These are phyloP conservation scores for Mastomys coucha DNA, from an alignment of 2,113 vertebrate genomes.

Conservation along the genomic window DNA sequence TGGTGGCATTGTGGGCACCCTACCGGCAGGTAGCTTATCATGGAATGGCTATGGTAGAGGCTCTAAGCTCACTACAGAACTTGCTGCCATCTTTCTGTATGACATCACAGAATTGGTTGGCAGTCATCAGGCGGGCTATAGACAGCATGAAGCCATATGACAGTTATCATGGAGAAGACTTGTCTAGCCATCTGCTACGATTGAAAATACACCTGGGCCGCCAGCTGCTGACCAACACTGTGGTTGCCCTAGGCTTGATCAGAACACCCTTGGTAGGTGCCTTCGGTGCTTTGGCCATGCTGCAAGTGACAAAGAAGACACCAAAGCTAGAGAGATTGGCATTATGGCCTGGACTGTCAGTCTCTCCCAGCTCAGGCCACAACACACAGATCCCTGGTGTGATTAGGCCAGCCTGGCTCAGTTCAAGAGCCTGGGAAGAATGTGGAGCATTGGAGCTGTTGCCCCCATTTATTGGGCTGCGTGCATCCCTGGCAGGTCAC, in stretches of 20 bases:
- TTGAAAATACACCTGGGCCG: constrained; percentile 82
- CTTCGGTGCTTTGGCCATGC: constrained; percentile 86
- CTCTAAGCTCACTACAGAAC: constrained; percentile 87
- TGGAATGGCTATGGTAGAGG: constrained; percentile 83
- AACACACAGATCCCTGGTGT: neutral
- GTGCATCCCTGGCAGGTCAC: constrained; percentile 84
- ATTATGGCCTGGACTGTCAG: constrained; percentile 87
- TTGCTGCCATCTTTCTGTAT: constrained; percentile 89
- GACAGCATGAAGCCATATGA: constrained; percentile 61
- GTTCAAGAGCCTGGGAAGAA: constrained; percentile 80
- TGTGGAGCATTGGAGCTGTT: constrained; percentile 87
- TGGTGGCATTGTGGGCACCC: constrained; percentile 67
- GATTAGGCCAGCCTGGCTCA: constrained; percentile 87
- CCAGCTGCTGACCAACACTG: constrained; percentile 84
- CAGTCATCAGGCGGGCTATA: constrained; percentile 77
- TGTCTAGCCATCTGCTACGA: constrained; percentile 78
- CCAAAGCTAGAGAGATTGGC: constrained; percentile 85
- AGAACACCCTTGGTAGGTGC: constrained; percentile 85
- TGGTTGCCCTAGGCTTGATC: constrained; percentile 82
- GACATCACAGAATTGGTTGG: constrained; percentile 82
- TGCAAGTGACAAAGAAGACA: constrained; percentile 80
- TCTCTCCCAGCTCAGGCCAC: constrained; percentile 59
- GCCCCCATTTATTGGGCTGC: constrained; percentile 86
- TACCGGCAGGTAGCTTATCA: constrained; percentile 78
- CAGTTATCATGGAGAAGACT: constrained; percentile 26